These are phyloP conservation scores for Lordiphosa andalusiaca DNA, from an alignment of 2,888 invertebrate genomes.

Conservation along the genomic window DNA sequence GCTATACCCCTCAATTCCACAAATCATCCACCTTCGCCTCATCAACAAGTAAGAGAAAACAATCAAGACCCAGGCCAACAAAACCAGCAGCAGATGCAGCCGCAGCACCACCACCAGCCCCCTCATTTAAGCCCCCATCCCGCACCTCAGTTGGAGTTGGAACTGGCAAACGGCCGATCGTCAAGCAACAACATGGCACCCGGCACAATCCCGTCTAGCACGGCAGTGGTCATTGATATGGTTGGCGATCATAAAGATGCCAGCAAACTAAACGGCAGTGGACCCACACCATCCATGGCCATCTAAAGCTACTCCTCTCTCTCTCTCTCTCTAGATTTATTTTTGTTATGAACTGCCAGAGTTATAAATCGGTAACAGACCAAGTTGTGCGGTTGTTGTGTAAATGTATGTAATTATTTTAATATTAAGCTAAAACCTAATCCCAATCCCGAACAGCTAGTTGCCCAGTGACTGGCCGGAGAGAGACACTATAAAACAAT, in stretches of 20 bases:
- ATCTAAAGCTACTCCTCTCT: background rate
- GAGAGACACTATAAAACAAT: background rate
- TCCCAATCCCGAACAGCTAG: too few relatives aligned
- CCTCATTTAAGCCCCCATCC: background rate
- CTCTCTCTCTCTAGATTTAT: background rate
- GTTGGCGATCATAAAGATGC: constrained; percentile 40
- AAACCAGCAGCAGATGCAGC: background rate
- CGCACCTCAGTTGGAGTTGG: constrained; percentile 18
- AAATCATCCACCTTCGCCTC: constrained; percentile 37
- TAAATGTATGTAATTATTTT: constrained; percentile 6
- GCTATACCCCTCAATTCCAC: constrained; percentile 56
- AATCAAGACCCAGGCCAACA: constrained; percentile 9
- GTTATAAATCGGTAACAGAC: background rate
- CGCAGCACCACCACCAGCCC: constrained; percentile 1
- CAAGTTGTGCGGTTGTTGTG: constrained; percentile 1
- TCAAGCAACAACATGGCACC: constrained; percentile 26
- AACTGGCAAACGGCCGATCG: constrained; percentile 39
- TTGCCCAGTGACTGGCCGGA: constrained; percentile 4
- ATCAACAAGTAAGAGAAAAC: constrained; percentile 43
- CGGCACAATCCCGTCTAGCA: constrained; percentile 28
- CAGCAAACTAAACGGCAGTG: background rate
- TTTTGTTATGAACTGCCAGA: constrained; percentile 9
- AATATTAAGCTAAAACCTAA: constrained; percentile 4
- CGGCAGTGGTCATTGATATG: constrained; percentile 40
- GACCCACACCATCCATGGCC: constrained; percentile 2